A percentile compares a stretch with the other conserved stretches of the same genome.
These are phyloP conservation scores for Oncopodura yosiiana DNA, from an alignment of 1,140 invertebrate genomes.

Conservation along the genomic window DNA sequence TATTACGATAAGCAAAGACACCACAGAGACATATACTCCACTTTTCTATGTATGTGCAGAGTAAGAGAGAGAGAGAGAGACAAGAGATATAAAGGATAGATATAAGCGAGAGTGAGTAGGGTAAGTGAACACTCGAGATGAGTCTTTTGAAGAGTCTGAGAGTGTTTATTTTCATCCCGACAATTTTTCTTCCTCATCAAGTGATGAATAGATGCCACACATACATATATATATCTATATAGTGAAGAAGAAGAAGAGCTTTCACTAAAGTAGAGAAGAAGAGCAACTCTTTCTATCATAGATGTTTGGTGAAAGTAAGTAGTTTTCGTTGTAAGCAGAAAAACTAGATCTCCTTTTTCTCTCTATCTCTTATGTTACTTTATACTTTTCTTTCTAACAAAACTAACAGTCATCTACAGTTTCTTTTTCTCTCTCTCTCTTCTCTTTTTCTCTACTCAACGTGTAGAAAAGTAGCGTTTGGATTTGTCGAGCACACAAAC, in stretches of 20 bases:
- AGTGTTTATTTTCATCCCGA: conserved; percentile 6
- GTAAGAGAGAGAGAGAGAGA: background rate
- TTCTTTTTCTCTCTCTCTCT: too few species aligned
- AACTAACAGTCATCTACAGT: too few species aligned
- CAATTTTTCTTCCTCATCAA: conserved; percentile 6
- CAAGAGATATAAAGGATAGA: background rate
- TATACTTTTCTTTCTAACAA: too few species aligned
- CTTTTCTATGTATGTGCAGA: background rate
- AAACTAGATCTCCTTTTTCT: too few species aligned
- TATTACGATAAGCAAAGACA: background rate
- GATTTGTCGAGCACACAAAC: conserved; percentile 13
- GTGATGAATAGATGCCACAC: background rate
- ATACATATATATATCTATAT: background rate
- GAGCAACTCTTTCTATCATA: too few species aligned
- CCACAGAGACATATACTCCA: background rate
- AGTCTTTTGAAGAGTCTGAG: too few species aligned
- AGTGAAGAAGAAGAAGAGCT: background rate
- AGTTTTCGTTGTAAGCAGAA: too few species aligned
- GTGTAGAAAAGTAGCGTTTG: conserved; percentile 14
- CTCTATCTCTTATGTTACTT: too few species aligned
- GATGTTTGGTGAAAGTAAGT: too few species aligned
- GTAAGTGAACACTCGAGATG: background rate
- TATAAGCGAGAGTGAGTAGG: background rate
- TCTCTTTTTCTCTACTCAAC: too few species aligned
- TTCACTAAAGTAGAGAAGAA: background rate